phyloP scores from a whole-genome alignment of 1,140 invertebrate species.

The Stenopsyche tienmushanensis region DNA sequence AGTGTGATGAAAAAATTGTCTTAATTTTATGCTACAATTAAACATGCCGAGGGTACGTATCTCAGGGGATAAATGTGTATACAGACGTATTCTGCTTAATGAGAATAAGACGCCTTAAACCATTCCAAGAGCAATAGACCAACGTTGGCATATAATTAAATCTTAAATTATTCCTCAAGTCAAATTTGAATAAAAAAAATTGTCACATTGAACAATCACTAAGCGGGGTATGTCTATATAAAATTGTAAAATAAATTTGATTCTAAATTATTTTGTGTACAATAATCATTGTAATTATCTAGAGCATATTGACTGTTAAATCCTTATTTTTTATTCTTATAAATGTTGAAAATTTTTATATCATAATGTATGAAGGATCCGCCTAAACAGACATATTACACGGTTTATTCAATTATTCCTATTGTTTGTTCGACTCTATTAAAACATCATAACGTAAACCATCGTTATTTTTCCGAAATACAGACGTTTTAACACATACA shows the following conservation, averaged over 20 bases:
- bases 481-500: no score
- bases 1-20: slow-evolving; percentile 2
- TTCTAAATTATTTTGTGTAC: slow-evolving; percentile 39
- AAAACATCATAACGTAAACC: no score
- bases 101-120: not conserved
- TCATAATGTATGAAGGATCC: slow-evolving; percentile 1
- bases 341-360: slow-evolving; percentile 1
- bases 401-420: not conserved
- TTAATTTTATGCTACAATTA: not conserved
- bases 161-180: not conserved
- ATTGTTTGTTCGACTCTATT: slow-evolving; percentile 6
- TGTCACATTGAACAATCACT: slow-evolving; percentile 18
- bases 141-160: not conserved
- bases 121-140: not conserved
- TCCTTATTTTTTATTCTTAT: slow-evolving; percentile 1
- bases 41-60: not conserved
- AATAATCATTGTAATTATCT: slow-evolving; percentile 31
- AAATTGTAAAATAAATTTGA: slow-evolving; percentile 21
- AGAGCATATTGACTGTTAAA: slow-evolving; percentile 27
- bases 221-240: slow-evolving; percentile 14
- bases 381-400: slow-evolving; percentile 2
- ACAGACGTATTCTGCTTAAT: not conserved
- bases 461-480: no score
- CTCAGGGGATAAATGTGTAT: not conserved
- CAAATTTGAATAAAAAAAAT: not conserved